Conservation (phyloP, 2,113 vertebrate species). For the Ctenomys sociabilis region DNA sequence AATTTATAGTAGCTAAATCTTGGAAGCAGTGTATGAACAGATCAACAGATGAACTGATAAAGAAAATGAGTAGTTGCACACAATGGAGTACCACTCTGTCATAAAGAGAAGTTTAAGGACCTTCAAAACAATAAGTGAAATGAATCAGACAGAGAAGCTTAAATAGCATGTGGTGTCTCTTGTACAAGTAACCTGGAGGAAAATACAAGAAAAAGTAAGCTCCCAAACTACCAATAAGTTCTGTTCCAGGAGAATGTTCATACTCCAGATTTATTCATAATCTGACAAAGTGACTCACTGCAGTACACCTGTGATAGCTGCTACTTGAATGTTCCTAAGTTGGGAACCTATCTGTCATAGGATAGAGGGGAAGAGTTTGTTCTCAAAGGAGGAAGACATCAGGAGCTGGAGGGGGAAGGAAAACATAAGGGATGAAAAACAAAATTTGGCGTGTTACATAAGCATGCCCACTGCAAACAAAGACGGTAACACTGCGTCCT, state of each 20-base stretch:
- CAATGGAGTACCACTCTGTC: neutral
- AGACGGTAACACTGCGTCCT: neutral
- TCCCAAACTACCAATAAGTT: neutral
- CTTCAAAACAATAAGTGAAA: neutral
- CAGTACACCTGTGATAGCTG: neutral
- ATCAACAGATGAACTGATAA: neutral
- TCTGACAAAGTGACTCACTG: neutral
- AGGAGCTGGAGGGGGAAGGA: neutral
- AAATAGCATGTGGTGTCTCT: too few relatives aligned
- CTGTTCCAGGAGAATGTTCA: neutral
- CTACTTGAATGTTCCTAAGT: neutral
- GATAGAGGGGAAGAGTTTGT: neutral
- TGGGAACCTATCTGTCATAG: neutral
- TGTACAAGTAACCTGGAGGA: neutral
- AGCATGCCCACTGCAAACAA: neutral
- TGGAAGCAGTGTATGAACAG: neutral
- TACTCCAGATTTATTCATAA: neutral
- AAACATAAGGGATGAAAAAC: neutral
- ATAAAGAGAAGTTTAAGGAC: neutral
- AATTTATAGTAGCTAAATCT: neutral
- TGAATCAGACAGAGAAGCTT: neutral
- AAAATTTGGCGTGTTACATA: neutral
- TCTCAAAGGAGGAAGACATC: neutral
- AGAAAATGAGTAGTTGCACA: neutral
- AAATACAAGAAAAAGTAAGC: neutral